Conservation (phyloP, 2,113 vertebrate species). For the Podarcis raffonei region DNA sequence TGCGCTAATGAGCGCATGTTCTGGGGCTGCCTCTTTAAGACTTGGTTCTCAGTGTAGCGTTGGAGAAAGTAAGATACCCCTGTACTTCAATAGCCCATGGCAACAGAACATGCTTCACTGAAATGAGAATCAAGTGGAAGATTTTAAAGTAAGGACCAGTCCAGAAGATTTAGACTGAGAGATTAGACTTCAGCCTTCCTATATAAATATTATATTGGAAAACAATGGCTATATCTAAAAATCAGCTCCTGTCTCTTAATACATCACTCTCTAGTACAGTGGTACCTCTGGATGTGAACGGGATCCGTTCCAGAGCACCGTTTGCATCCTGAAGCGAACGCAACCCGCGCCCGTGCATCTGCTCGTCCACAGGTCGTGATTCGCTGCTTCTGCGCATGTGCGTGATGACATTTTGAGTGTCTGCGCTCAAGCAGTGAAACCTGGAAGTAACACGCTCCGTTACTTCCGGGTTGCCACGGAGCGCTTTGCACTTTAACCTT, state of each 20-base stretch:
- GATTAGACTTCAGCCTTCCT: background rate
- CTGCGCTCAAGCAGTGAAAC: no score
- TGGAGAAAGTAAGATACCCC: background rate
- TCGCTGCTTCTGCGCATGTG: no score
- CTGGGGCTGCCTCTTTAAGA: background rate
- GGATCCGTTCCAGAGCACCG: no score
- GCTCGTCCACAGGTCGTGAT: no score
- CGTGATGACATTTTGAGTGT: no score
- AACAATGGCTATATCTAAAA: background rate
- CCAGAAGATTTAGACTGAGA: background rate
- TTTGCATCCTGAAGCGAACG: no score
- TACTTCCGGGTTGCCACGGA: no score
- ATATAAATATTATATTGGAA: background rate
- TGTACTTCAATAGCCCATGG: background rate
- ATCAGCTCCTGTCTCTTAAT: background rate
- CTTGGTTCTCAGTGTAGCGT: background rate
- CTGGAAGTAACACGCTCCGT: no score
- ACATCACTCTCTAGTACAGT: no score
- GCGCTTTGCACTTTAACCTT: background rate
- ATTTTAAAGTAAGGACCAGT: background rate
- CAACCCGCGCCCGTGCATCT: no score
- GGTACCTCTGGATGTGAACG: no score
- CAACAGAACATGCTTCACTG: background rate
- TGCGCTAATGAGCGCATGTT: background rate
- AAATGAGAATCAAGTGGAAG: slow-evolving; percentile 1